phyloP scores from a whole-genome alignment of 35 echinoderm and acorn worm genomes.

The Acanthaster planci region DNA sequence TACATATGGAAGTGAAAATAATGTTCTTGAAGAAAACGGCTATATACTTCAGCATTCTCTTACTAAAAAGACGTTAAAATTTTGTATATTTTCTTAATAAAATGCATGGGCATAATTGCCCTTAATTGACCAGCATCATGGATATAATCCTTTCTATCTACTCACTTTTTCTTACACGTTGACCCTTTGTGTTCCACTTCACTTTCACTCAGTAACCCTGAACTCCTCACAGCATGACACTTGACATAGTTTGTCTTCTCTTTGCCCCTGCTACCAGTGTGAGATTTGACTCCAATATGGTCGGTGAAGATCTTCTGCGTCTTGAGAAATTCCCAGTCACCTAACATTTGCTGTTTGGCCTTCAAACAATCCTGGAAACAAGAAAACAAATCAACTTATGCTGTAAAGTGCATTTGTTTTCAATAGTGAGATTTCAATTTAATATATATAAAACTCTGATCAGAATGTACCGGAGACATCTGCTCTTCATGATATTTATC shows the following conservation, averaged over 20 bases:
- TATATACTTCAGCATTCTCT: too few relatives aligned
- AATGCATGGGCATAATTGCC: too few relatives aligned
- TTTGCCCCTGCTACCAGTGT: neutral
- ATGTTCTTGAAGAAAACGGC: too few relatives aligned
- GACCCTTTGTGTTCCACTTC: slow-evolving; percentile 37
- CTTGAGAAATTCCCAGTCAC: slow-evolving; percentile 55
- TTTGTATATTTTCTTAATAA: too few relatives aligned
- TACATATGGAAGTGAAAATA: too few relatives aligned
- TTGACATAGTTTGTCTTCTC: neutral
- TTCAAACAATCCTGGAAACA: slow-evolving; percentile 35
- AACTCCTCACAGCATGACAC: neutral
- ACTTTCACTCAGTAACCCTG: neutral
- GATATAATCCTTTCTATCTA: neutral
- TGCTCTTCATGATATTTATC: slow-evolving; percentile 84
- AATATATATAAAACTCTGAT: neutral
- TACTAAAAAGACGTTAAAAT: too few relatives aligned
- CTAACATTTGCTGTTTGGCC: slow-evolving; percentile 49
- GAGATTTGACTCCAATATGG: neutral
- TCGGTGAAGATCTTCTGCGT: slow-evolving; percentile 14
- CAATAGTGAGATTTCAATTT: too few relatives aligned
- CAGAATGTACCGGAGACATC: slow-evolving; percentile 6
- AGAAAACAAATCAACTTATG: too few relatives aligned
- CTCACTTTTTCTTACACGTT: slow-evolving; percentile 56
- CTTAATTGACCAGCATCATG: too few relatives aligned
- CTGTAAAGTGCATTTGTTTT: too few relatives aligned